Evolutionary conservation across 2,888 invertebrate genomes (phyloP).

Genomic region (Brenthis hecate): DNA sequence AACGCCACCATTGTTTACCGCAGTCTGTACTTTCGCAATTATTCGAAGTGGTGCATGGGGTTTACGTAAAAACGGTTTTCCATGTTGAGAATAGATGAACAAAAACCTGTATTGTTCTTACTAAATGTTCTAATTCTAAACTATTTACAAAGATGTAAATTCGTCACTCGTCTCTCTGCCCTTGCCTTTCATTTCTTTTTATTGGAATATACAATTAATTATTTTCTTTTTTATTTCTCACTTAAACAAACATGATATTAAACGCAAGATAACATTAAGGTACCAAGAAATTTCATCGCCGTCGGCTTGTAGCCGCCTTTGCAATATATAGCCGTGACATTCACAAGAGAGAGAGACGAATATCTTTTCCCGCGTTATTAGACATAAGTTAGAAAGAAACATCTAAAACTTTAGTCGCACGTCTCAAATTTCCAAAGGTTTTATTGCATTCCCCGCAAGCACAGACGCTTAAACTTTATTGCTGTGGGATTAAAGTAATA

Average conservation of each 20-base stretch:
- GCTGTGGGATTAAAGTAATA: slow-evolving; percentile 81
- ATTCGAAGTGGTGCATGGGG: slow-evolving; percentile 35
- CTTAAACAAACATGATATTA: slow-evolving; percentile 71
- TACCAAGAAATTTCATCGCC: slow-evolving; percentile 79
- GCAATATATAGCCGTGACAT: slow-evolving; percentile 77
- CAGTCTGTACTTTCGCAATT: slow-evolving; percentile 37
- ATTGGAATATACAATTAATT: slow-evolving; percentile 3
- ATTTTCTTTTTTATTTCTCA: slow-evolving; percentile 49
- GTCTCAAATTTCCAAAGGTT: slow-evolving; percentile 77
- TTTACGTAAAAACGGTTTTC: slow-evolving; percentile 14
- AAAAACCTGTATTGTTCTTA: neutral
- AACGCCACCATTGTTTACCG: slow-evolving; percentile 36
- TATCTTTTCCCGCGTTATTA: slow-evolving; percentile 53
- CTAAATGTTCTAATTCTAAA: neutral
- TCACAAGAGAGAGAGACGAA: slow-evolving; percentile 69
- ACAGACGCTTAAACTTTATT: slow-evolving; percentile 82
- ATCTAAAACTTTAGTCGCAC: slow-evolving; percentile 62
- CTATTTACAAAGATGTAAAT: neutral
- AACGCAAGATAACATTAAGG: slow-evolving; percentile 78
- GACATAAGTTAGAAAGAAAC: slow-evolving; percentile 77
- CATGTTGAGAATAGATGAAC: neutral
- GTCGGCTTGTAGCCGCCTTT: slow-evolving; percentile 70
- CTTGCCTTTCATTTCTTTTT: neutral
- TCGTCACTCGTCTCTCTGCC: too few relatives aligned
- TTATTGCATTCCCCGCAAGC: slow-evolving; percentile 81